phyloP scores from a whole-genome alignment of 2,797 vertebrate species.

The Prionace glauca region DNA sequence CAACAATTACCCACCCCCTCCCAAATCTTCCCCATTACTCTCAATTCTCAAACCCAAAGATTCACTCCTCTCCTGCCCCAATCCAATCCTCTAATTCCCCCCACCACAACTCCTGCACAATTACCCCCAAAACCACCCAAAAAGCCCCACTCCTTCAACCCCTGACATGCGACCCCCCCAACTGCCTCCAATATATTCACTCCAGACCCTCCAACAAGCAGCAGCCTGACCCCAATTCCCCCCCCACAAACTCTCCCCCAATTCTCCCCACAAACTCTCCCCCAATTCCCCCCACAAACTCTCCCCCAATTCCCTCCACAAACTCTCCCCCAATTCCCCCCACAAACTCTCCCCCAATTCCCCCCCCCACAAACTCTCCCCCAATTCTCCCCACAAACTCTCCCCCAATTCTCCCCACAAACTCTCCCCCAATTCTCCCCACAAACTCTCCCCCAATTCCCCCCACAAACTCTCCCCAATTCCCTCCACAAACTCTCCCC shows the following conservation, averaged over 20 bases:
- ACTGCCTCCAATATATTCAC: background rate
- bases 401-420: background rate
- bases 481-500: background rate
- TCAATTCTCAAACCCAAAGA: background rate
- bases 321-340: background rate
- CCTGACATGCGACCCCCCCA: background rate
- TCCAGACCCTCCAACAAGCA: background rate
- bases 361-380: no score
- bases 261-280: background rate
- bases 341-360: no score
- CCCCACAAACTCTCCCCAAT: background rate
- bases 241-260: no score
- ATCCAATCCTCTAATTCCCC: no score
- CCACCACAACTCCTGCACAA: background rate
- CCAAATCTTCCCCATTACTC: background rate
- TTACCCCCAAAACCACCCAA: background rate
- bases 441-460: background rate
- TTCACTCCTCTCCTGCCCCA: background rate
- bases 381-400: background rate
- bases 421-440: background rate
- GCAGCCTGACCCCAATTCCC: background rate
- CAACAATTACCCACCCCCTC: background rate
- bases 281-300: background rate
- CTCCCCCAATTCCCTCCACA: background rate
- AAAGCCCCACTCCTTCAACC: background rate